Evolutionary conservation across 35 echinoderm and acorn worm genomes (phyloP).

Genomic region (Ptychodera flava): DNA sequence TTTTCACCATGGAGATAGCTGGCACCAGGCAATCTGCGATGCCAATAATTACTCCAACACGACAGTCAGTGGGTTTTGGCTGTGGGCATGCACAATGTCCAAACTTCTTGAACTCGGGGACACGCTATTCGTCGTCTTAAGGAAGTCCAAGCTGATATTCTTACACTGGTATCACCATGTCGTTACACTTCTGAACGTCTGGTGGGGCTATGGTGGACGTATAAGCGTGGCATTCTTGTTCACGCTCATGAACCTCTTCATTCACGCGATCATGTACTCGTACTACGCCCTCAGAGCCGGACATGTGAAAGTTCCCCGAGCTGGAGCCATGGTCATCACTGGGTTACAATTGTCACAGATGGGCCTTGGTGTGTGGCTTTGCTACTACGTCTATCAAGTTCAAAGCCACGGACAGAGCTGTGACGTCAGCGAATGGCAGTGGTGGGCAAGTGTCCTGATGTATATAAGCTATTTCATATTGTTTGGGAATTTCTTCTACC

Average conservation of each 20-base stretch:
- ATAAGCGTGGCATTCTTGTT: constrained; percentile 71
- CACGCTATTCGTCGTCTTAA: neutral
- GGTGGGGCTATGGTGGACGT: constrained; percentile 39
- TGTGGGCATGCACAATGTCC: neutral
- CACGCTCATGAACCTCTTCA: constrained; percentile 53
- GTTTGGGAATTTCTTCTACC: constrained; percentile 86
- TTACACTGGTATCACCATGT: neutral
- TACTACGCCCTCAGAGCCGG: constrained; percentile 79
- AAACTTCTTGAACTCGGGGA: neutral
- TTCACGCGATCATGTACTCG: constrained; percentile 95
- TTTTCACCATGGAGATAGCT: neutral
- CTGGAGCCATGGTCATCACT: constrained; percentile 75
- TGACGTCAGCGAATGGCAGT: constrained; percentile 19
- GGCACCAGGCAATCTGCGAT: neutral
- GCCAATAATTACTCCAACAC: neutral
- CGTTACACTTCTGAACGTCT: neutral
- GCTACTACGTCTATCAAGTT: constrained; percentile 37
- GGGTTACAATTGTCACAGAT: constrained; percentile 90
- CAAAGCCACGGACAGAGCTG: constrained; percentile 36
- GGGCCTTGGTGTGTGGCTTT: constrained; percentile 68
- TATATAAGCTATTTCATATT: constrained; percentile 90
- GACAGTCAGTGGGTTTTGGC: neutral
- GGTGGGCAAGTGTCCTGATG: constrained; percentile 41
- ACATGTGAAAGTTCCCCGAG: constrained; percentile 57
- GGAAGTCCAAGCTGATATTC: neutral